Evolutionary conservation across 2,797 vertebrate genomes (phyloP), one percentile per base, ranked within the genome.

Genomic region (Tarsius wallacei): DNA sequence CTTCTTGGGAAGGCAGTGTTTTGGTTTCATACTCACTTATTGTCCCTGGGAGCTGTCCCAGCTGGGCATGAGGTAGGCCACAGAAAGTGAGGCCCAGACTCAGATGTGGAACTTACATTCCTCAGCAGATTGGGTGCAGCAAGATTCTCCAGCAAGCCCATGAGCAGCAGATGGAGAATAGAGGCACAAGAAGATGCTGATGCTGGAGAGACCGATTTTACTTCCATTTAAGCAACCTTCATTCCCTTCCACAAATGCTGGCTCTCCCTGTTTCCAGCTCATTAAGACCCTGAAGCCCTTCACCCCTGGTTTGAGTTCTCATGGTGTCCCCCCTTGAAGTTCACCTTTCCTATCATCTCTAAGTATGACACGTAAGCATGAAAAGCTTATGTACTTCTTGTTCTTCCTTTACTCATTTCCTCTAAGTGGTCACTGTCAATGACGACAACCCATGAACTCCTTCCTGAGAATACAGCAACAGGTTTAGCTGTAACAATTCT

Each of bases 391-490:
- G 2, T 87, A 7, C 61, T 51, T 96, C 85, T 49, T 93, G 21
- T 93, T 96, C n/a, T 63, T 33, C 70, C 70, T 88, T 87, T 66
- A 55, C 81, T 59, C 77, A 26, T 95, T 96, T 36, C 51, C n/a
- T 71, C 55, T 93, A 91, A 73, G 49, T 76, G 81, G 36, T 78
- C 14, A 68, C 87, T 77, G 78, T 93, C 85, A 81, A 89, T 22
- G 5, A 26, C 93, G 90, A 76, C 96, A 95, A 70, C 82, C 5
- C 9, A 0, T 90, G 74, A 57, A 73, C 31, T 81, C 68, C 0
- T 90, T 64, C 81, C 55, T 77, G 17, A 59, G 33, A 73, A 87
- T 14, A 81, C 8, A n/a, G 57, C 53, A 68, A 66, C 71, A 92
- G 53, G 84, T 90, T 97, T 90, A 89, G 42, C 26, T 24, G 2